Evolutionary conservation across 2,797 vertebrate species (phyloP).

Genomic region (Triplophysa bombifrons): DNA sequence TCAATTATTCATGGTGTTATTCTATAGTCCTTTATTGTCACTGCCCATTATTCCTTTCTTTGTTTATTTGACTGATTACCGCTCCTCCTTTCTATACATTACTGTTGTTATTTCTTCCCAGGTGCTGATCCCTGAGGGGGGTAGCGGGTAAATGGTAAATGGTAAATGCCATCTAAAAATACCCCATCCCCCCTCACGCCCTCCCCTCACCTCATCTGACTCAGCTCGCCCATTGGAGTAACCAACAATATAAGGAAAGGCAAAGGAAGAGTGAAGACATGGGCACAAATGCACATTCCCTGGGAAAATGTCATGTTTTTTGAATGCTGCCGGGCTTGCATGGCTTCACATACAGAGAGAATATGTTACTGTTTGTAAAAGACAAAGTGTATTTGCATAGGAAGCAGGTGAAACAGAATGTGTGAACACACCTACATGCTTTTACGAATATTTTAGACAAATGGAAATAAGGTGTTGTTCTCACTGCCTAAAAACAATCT

Average conservation of each 20-base stretch:
- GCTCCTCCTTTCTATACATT: slow-evolving; percentile 27
- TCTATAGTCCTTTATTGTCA: slow-evolving; percentile 5
- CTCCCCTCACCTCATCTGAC: slow-evolving; percentile 37
- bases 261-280: slow-evolving; percentile 3
- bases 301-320: slow-evolving; percentile 52
- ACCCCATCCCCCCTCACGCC: slow-evolving; percentile 24
- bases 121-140: slow-evolving; percentile 28
- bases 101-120: slow-evolving; percentile 22
- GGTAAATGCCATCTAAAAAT: slow-evolving; percentile 53
- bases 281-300: slow-evolving; percentile 39
- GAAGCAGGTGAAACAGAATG: slow-evolving; percentile 24
- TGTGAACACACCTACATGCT: slow-evolving; percentile 12
- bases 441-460: slow-evolving; percentile 13
- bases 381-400: slow-evolving; percentile 21
- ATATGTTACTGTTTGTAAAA: slow-evolving; percentile 36
- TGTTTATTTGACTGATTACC: slow-evolving; percentile 42
- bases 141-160: slow-evolving; percentile 43
- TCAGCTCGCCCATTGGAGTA: slow-evolving; percentile 48
- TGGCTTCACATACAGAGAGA: slow-evolving; percentile 27
- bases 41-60: slow-evolving; percentile 17
- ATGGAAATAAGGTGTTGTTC: neutral
- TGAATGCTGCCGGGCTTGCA: slow-evolving; percentile 19
- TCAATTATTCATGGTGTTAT: slow-evolving; percentile 22
- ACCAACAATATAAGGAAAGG: slow-evolving; percentile 13
- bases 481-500: neutral